Conservation (phyloP, 2,888 invertebrate species). For the Exocentrus adspersus region DNA sequence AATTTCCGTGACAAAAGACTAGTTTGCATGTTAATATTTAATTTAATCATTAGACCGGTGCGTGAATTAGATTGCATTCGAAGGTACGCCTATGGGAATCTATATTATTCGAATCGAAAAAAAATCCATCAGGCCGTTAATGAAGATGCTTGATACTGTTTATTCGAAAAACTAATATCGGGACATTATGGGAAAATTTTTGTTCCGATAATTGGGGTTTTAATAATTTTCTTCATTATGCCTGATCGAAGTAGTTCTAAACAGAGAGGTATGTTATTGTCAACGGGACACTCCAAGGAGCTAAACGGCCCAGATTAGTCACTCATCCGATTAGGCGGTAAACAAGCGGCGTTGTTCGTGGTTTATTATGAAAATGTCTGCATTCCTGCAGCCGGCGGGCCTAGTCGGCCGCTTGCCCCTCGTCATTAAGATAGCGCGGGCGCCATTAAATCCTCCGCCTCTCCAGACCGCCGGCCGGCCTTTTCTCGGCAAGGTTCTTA, state of each 20-base stretch:
- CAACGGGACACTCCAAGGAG: not conserved
- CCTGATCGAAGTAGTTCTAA: too few relatives aligned
- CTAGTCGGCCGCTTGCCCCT: conserved; percentile 34
- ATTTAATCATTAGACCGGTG: conserved; percentile 14
- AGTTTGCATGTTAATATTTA: conserved; percentile 31
- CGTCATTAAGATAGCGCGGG: conserved; percentile 54
- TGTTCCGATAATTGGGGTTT: too few relatives aligned
- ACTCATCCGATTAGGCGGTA: not conserved
- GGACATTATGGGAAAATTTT: too few relatives aligned
- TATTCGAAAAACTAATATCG: too few relatives aligned
- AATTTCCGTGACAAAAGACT: conserved; percentile 34
- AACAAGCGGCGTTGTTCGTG: not conserved
- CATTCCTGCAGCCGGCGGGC: conserved; percentile 41
- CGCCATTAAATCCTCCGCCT: conserved; percentile 43
- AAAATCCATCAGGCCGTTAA: too few relatives aligned
- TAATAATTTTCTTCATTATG: too few relatives aligned
- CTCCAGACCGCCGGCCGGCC: conserved; percentile 12
- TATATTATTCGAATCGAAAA: not conserved
- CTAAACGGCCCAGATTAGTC: conserved; percentile 4
- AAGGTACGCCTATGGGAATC: conserved; percentile 6
- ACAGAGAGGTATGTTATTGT: not conserved
- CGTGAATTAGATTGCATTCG: conserved; percentile 4
- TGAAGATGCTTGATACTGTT: too few relatives aligned
- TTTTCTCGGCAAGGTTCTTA: conserved; percentile 12
- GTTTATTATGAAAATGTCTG: conserved; percentile 31